phyloP scores from a whole-genome alignment of 2,113 vertebrate species.

The Equus quagga region DNA sequence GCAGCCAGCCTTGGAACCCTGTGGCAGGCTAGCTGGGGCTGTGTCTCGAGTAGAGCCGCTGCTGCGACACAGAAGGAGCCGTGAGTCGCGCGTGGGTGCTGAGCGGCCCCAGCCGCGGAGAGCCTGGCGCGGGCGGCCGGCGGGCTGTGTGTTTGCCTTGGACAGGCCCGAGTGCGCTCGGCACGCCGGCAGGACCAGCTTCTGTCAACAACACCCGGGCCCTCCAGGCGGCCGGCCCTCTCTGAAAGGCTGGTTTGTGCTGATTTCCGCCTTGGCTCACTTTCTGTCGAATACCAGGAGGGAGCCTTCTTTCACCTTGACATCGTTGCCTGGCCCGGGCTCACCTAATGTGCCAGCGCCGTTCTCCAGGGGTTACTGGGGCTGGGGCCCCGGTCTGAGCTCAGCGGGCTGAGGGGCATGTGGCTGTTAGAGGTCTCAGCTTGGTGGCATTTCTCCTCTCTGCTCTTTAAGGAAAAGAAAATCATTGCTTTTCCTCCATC shows the following conservation, averaged over 20 bases:
- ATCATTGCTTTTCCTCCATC: not conserved
- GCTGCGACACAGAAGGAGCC: not conserved
- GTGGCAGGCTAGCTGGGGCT: not conserved
- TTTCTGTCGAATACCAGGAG: not conserved
- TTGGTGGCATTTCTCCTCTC: not conserved
- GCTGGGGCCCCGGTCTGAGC: not conserved
- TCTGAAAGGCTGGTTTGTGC: constrained; percentile 48
- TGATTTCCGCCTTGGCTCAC: constrained; percentile 51
- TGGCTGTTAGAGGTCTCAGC: not conserved
- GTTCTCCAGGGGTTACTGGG: not conserved
- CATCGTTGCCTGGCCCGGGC: not conserved
- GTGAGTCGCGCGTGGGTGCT: fast-evolving
- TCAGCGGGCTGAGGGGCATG: not conserved
- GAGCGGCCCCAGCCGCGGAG: not conserved
- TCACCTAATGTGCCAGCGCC: fast-evolving
- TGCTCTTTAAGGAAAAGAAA: constrained; percentile 12
- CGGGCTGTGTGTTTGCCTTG: constrained; percentile 47
- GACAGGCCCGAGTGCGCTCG: not conserved
- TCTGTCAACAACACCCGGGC: constrained; percentile 65
- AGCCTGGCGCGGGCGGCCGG: not conserved
- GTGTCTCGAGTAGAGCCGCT: not conserved
- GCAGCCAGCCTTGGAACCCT: not conserved
- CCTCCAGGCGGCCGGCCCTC: constrained; percentile 6
- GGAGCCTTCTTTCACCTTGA: not conserved
- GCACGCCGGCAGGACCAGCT: constrained; percentile 11